Evolutionary conservation across 2,888 invertebrate genomes (phyloP), one percentile per base, ranked within the genome.

Genomic region (Campoplex nolae): DNA sequence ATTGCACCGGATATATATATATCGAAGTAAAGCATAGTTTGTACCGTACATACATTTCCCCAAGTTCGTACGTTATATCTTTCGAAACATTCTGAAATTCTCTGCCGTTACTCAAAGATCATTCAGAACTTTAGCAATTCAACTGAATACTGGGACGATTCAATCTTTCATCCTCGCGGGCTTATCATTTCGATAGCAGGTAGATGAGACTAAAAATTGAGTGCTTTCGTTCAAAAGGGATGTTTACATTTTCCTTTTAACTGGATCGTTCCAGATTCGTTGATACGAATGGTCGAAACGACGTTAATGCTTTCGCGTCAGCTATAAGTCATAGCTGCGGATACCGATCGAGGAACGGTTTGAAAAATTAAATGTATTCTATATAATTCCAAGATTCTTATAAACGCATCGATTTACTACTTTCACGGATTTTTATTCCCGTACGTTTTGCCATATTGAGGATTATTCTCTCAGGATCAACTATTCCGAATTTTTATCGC

Each of bases 1-100:
- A 78, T 84, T 82, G 45, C 56, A 32, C 48, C 54, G 16, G n/a
- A 51, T 71, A 68, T 71, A 23, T 71, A 23, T 23, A 38, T 32
- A 28, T 67, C 51, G 76, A 35, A 23, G 58, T 28, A 32, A 58
- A 58, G 11, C 58, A 58, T 28, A 28, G 28, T 58, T 32, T 58
- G 28, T 28, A 28, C 28, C 9, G 28, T 28, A 62, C 62, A 32
- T 32, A 32, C 32, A 62, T 32, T 62, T 32, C 23, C 16, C 62
- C 32, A 32, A 62, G 32, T 32, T 62, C 16, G 32, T 62, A 58
- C 58, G 6, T 58, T 58, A 58, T 32, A 11, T 51, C 23, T 68
- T 23, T 9, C 42, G 28, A 3, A 35, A 16, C 65, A 32, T 48
- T 62, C 16, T 0, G 6, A 16, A 62, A 23, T 23, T 23, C 16